Evolutionary conservation across 2,888 invertebrate species (phyloP), one percentile per base, ranked within the genome.

Genomic region (Mythimna lalbum): DNA sequence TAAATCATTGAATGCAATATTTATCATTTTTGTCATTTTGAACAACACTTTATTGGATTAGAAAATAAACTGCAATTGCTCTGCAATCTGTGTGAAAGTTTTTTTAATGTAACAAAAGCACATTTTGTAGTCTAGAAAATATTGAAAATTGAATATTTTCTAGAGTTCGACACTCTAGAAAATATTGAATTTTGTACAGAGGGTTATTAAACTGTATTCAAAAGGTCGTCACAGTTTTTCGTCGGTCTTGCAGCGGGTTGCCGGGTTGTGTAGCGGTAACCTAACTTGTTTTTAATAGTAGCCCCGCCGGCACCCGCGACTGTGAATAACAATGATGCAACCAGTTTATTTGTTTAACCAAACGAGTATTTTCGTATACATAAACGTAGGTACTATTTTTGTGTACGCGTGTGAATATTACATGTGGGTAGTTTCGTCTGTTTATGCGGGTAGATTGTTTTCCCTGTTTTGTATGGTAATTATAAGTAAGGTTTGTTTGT

Each of bases 241-340:
- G 6, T n/a, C 1, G 50, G 27, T 21, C 68, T 66, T 57, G 49
- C 43, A n/a, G 36, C 60, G 56, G 43, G 19, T 23, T 64, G 56
- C 31, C 23, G 31, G 12, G 21, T 33, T 31, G 49, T 43, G 50
- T 66, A 57, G 61, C 63, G 47, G 62, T 70, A 74, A 27, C 27
- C 27, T 27, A 27, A 78, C 61, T 62, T 78, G 74, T 74, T 84
- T 77, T 69, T 74, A 69, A 72, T 62, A 61, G 53, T 50, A 64
- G 56, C 66, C 27, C 57, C n/a, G 47, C 21, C 64, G 52, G 65
- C 56, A 31, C 59, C 57, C 14, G 55, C 49, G 60, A 19, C 47
- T 36, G 77, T 73, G 81, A 85, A 83, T 80, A 81, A 74, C 82
- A 84, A 81, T 73, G 70, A 73, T 83, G 76, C 80, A 80, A 69